Evolutionary conservation across 2,888 invertebrate species (phyloP).

Genomic region (Lamproptera curius): DNA sequence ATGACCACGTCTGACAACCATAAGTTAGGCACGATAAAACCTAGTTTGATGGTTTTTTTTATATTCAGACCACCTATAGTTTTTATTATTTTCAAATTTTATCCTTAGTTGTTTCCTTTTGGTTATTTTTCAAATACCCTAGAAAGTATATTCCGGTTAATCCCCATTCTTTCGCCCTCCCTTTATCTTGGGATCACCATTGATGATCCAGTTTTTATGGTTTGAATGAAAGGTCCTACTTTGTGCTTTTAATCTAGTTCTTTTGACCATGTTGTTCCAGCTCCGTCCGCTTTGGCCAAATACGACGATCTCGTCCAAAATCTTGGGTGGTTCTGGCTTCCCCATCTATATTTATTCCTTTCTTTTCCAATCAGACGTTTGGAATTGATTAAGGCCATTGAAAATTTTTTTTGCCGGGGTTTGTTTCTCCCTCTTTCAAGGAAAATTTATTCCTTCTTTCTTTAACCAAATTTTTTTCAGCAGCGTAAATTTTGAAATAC

Average conservation of each 20-base stretch:
- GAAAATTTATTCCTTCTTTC: conserved; percentile 12
- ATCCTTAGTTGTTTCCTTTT: background rate
- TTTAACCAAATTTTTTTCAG: conserved; percentile 14
- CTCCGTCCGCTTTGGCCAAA: conserved; percentile 3
- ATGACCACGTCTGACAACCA: background rate
- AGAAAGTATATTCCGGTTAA: background rate
- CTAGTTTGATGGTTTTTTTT: background rate
- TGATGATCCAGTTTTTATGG: conserved; percentile 3
- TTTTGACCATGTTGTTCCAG: background rate
- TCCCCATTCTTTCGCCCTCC: background rate
- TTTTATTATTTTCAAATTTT: background rate
- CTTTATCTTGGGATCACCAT: background rate
- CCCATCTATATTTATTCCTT: background rate
- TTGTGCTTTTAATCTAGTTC: conserved; percentile 1
- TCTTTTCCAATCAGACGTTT: background rate
- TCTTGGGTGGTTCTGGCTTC: background rate
- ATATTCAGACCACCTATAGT: background rate
- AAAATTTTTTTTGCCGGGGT: background rate
- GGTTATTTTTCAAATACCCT: background rate
- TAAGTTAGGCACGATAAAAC: background rate
- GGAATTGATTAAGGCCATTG: background rate
- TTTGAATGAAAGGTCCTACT: conserved; percentile 3
- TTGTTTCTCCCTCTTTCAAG: background rate
- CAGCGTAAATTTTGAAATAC: conserved; percentile 14
- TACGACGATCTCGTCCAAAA: background rate